A percentile compares a stretch with the other conserved stretches of the same genome.
These are phyloP conservation scores for Synergus umbraculus DNA, from an alignment of 2,888 invertebrate genomes.

Conservation along the genomic window DNA sequence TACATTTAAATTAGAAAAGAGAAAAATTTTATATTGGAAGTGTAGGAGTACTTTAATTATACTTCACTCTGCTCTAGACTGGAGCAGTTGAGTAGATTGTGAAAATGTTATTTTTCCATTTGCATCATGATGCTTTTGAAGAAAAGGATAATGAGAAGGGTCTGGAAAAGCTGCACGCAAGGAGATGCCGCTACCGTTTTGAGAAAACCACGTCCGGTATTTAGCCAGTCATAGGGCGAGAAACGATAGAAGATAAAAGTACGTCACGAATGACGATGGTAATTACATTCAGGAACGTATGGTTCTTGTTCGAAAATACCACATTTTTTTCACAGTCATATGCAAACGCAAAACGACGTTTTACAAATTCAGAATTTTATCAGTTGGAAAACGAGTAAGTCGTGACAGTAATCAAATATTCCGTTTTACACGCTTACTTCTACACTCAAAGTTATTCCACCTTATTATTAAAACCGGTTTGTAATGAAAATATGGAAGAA, in stretches of 20 bases:
- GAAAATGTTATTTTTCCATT: slow-evolving; percentile 31
- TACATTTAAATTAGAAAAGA: neutral
- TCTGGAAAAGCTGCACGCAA: slow-evolving; percentile 8
- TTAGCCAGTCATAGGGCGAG: slow-evolving; percentile 52
- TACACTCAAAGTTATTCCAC: neutral
- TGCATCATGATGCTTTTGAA: slow-evolving; percentile 7
- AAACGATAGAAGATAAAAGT: slow-evolving; percentile 52
- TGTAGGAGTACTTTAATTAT: neutral
- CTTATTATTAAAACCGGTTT: neutral
- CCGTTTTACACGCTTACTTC: neutral
- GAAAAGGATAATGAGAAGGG: slow-evolving; percentile 30
- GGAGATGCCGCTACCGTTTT: slow-evolving; percentile 56
- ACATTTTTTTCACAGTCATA: slow-evolving; percentile 22
- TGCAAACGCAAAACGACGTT: slow-evolving; percentile 8
- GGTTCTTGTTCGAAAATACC: slow-evolving; percentile 10
- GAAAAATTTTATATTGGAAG: neutral
- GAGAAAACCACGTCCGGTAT: slow-evolving; percentile 67
- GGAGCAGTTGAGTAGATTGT: neutral
- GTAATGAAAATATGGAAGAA: neutral
- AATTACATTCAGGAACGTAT: slow-evolving; percentile 19
- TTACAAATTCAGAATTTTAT: slow-evolving; percentile 13
- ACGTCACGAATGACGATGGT: slow-evolving; percentile 48
- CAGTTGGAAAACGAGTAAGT: neutral
- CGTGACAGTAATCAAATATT: neutral
- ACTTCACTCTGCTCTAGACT: neutral